phyloP scores from a whole-genome alignment of 2,888 invertebrate species.

The Chouioia cunea region DNA sequence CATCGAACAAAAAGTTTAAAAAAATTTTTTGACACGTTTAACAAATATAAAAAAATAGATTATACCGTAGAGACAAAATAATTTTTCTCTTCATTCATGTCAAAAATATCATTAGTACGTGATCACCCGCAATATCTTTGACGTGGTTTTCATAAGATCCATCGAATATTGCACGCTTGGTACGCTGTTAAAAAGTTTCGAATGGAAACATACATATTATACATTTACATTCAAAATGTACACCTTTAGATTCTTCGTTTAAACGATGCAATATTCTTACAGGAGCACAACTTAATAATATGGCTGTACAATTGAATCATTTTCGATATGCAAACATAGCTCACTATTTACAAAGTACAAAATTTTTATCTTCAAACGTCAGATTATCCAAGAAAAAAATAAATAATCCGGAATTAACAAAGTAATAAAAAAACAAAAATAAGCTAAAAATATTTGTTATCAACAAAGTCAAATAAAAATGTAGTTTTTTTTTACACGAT shows the following conservation, averaged over 20 bases:
- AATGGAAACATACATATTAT: conserved; percentile 37
- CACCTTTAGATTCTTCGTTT: conserved; percentile 39
- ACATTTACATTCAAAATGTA: conserved; percentile 41
- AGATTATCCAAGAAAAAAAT: no score
- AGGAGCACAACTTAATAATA: conserved; percentile 49
- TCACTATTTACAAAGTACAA: conserved; percentile 45
- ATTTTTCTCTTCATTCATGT: conserved; percentile 22
- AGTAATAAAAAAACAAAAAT: conserved; percentile 34
- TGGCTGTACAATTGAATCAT: conserved; percentile 49
- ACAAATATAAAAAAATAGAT: conserved; percentile 41
- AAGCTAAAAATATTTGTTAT: conserved; percentile 47
- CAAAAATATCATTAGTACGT: neutral
- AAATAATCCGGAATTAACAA: no score
- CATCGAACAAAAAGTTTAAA: conserved; percentile 33
- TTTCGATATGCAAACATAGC: conserved; percentile 46
- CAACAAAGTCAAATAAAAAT: conserved; percentile 45
- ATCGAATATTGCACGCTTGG: conserved; percentile 38
- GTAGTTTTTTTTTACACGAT: conserved; percentile 11
- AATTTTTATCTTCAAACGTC: no score
- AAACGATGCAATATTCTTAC: conserved; percentile 28
- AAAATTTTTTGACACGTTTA: conserved; percentile 32
- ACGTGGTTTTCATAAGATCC: conserved; percentile 32
- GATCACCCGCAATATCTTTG: conserved; percentile 21
- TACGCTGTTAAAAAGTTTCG: conserved; percentile 29
- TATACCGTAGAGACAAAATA: conserved; percentile 30